Evolutionary conservation across 2,888 invertebrate species (phyloP).

Genomic region (Miltochrista miniata): DNA sequence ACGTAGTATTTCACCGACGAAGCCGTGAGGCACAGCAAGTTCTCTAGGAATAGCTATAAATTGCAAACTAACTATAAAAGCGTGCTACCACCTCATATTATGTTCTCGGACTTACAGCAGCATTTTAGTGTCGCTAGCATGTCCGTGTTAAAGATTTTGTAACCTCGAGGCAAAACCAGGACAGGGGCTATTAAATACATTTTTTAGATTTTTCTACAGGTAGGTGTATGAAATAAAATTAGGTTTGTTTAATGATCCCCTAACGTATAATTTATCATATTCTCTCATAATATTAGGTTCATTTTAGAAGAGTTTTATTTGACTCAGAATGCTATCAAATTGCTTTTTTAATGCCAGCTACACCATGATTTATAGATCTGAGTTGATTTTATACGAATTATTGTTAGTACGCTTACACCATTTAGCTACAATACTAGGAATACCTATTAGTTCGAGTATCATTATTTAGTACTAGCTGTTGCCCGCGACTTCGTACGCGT

Average conservation of each 20-base stretch:
- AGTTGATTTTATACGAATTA: not conserved
- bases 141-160: conserved; percentile 15
- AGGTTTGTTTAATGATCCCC: conserved; percentile 51
- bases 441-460: too few species aligned
- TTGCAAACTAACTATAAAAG: too few species aligned
- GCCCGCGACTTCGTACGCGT: too few species aligned
- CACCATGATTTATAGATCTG: conserved; percentile 6
- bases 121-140: conserved; percentile 43
- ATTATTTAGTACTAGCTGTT: too few species aligned
- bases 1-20: too few species aligned
- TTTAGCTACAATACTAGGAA: too few species aligned
- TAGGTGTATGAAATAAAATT: conserved; percentile 46
- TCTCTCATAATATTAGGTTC: conserved; percentile 44
- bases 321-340: conserved; percentile 11
- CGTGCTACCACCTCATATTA: too few species aligned
- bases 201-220: conserved; percentile 49
- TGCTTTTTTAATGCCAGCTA: conserved; percentile 4
- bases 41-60: too few species aligned
- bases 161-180: conserved; percentile 49
- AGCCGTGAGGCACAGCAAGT: too few species aligned
- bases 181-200: conserved; percentile 51
- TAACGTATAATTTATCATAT: conserved; percentile 52
- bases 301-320: conserved; percentile 28
- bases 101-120: conserved; percentile 8
- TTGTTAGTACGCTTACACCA: too few species aligned